Conservation (phyloP, 2,888 invertebrate genomes). For the Orthonevra nobilis region DNA sequence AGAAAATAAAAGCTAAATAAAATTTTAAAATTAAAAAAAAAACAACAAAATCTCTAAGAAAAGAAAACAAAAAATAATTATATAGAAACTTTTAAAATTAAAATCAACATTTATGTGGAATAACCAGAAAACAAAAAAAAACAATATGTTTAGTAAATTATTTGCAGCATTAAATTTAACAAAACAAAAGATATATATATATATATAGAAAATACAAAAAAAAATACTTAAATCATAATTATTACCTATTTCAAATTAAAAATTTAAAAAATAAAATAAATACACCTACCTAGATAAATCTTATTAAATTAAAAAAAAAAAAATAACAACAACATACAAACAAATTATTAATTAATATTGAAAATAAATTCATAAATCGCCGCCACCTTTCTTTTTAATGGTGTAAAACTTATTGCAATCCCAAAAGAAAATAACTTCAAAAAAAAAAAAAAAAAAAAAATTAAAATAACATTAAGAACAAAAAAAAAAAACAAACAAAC, state of each 20-base stretch:
- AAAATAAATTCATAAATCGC: conserved; percentile 73
- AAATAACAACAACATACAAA: conserved; percentile 63
- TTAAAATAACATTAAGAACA: conserved; percentile 74
- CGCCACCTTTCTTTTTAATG: conserved; percentile 72
- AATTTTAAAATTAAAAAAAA: conserved; percentile 55
- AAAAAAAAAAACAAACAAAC: conserved; percentile 71
- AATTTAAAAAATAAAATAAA: conserved; percentile 24
- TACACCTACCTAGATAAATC: conserved; percentile 69
- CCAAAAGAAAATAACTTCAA: conserved; percentile 45
- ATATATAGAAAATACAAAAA: conserved; percentile 29
- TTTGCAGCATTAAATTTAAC: conserved; percentile 65
- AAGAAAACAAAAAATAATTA: conserved; percentile 33
- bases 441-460: conserved; percentile 51
- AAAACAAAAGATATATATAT: conserved; percentile 35
- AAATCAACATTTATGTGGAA: conserved; percentile 48
- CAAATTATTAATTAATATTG: conserved; percentile 72
- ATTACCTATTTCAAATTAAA: conserved; percentile 61
- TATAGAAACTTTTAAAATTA: conserved; percentile 47
- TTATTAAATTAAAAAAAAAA: conserved; percentile 72
- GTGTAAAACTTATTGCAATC: conserved; percentile 75
- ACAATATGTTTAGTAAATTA: conserved; percentile 56
- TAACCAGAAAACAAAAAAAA: conserved; percentile 42
- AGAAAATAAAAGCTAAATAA: conserved; percentile 30
- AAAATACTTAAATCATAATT: conserved; percentile 53
- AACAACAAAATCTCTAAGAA: conserved; percentile 65